Evolutionary conservation across 2,797 vertebrate species (phyloP), one percentile per base, ranked within the genome.

Genomic region (Characodon lateralis): DNA sequence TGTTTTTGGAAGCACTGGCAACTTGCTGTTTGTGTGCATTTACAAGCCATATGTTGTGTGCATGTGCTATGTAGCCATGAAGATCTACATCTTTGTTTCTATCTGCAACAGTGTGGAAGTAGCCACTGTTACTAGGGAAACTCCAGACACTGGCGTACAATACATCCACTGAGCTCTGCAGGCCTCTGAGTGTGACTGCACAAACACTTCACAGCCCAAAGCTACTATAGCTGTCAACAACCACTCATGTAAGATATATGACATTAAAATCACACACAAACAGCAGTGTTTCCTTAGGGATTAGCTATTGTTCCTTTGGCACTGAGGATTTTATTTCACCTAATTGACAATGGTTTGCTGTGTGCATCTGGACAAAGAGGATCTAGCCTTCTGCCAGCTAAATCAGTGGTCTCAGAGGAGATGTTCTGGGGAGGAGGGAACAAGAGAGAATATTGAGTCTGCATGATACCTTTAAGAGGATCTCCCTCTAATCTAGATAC

Each of bases 391-490:
- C 89, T 91, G 86, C 87, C 90, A 90, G 89, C 83, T 86, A 84
- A 85, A 92, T 89, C 89, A 87, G 82, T 48, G 63, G 87, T 90
- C 91, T 92, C 92, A 78, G 82, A 86, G 92, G 92, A 92, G 82
- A 89, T 91, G 86, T 92, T 88, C 55, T 80, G 56, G 85, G 78
- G 83, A 86, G 87, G 87, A 83, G 85, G 84, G 78, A 90, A 90
- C 84, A 86, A 63, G 88, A 85, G 81, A 88, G 83, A 81, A 72
- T 86, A 89, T 86, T 82, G 78, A 88, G 83, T 89, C 89, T 84
- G 84, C 55, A 61, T 24, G 46, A 84, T 81, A 87, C 86, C 84
- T 90, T 89, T 88, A 91, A 87, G 91, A 92, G 88, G 91, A 91
- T 91, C 85, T 76, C 79, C 89, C 80, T 92, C 72, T 91, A 90